These are phyloP conservation scores for Archegozetes longisetosus DNA, from an alignment of 1,140 invertebrate species.

Conservation along the genomic window DNA sequence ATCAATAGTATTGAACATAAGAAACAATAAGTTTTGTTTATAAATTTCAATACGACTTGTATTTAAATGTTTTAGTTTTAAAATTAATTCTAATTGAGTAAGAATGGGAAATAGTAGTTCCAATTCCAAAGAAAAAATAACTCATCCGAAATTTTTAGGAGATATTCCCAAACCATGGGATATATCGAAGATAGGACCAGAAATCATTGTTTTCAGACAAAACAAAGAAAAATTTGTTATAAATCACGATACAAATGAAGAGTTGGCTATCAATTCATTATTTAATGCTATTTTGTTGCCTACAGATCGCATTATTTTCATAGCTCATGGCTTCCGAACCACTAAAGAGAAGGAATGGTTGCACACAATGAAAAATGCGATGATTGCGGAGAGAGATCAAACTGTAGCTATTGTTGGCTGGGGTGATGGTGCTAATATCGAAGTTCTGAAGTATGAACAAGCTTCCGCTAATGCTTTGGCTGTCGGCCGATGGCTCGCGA, in stretches of 20 bases:
- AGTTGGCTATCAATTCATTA: neutral
- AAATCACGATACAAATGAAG: neutral
- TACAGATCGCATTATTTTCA: neutral
- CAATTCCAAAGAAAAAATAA: too few relatives aligned
- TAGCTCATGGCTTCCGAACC: constrained; percentile 6
- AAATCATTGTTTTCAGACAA: neutral
- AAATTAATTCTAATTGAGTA: too few relatives aligned
- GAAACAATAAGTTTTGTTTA: too few relatives aligned
- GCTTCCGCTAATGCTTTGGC: constrained; percentile 3
- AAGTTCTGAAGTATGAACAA: neutral
- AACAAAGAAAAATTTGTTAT: neutral
- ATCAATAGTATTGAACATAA: too few relatives aligned
- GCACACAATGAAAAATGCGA: constrained; percentile 1
- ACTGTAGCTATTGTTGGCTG: constrained; percentile 8
- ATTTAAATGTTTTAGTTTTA: too few relatives aligned
- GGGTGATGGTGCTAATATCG: constrained; percentile 8
- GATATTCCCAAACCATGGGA: neutral
- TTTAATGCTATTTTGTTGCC: neutral
- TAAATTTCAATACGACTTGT: too few relatives aligned
- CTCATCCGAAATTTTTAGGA: neutral
- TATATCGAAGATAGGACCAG: neutral
- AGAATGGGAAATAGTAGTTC: too few relatives aligned
- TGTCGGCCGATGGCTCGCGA: constrained; percentile 1
- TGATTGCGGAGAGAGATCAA: neutral
- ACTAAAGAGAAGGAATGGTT: constrained; percentile 4